These are phyloP conservation scores for Naso thynnoides DNA, from an alignment of 2,797 vertebrate genomes.

Conservation along the genomic window DNA sequence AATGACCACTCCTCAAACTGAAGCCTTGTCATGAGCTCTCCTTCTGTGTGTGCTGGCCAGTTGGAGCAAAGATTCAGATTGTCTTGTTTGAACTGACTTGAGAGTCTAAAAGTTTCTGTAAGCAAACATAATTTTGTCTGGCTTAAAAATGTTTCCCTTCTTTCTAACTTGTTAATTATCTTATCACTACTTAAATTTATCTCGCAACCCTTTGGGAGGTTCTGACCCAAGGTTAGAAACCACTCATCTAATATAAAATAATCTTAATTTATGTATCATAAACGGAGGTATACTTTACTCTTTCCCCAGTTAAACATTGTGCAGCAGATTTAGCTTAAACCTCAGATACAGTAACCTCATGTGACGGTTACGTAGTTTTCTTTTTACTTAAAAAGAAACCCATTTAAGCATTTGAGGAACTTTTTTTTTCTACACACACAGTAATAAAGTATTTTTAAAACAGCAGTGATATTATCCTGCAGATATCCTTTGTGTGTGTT, in stretches of 20 bases:
- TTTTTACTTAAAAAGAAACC: too few relatives aligned
- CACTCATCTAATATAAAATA: neutral
- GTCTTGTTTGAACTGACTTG: neutral
- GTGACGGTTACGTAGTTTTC: conserved; percentile 19
- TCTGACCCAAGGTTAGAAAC: neutral
- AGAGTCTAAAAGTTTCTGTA: neutral
- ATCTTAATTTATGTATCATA: neutral
- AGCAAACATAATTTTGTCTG: neutral
- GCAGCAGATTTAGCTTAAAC: conserved; percentile 2
- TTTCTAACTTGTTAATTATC: neutral
- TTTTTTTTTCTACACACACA: too few relatives aligned
- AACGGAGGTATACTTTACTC: neutral
- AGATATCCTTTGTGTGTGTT: neutral
- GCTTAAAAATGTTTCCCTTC: neutral
- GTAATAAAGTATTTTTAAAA: neutral
- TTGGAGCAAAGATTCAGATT: neutral
- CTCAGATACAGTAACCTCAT: conserved; percentile 35
- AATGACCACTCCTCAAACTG: neutral
- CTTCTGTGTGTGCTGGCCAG: neutral
- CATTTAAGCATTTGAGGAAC: neutral
- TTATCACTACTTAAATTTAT: neutral
- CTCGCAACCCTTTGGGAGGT: neutral
- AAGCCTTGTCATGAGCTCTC: neutral
- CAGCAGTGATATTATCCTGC: neutral
- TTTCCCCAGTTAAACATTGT: neutral